A percentile compares a stretch with the other conserved stretches of the same genome.
These are phyloP conservation scores for Polyommatus iphigenia DNA, from an alignment of 2,888 invertebrate species.

Conservation along the genomic window DNA sequence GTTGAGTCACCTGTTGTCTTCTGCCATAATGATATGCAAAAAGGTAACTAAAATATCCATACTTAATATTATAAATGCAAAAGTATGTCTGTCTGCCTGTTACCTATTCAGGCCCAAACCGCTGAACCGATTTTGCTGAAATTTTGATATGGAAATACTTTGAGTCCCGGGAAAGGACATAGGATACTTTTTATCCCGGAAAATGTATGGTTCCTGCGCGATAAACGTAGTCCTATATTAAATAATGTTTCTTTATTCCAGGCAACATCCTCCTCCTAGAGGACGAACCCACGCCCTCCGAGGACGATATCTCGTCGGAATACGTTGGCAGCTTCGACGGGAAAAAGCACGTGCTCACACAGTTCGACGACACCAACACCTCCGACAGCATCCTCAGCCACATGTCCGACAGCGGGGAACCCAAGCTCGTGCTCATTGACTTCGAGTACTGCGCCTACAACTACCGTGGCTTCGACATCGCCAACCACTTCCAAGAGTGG, in stretches of 20 bases:
- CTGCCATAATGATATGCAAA: constrained; percentile 97
- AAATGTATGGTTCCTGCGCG: too few species aligned
- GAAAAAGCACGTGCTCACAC: constrained; percentile 43
- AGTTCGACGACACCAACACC: constrained; percentile 59
- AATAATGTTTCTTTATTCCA: constrained; percentile 41
- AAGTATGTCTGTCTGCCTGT: too few species aligned
- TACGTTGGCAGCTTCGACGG: constrained; percentile 50
- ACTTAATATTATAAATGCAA: too few species aligned
- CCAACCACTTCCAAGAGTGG: constrained; percentile 97
- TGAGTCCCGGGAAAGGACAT: too few species aligned
- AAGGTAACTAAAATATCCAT: constrained; percentile 81
- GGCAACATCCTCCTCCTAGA: constrained; percentile 80
- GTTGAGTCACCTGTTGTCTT: constrained; percentile 91
- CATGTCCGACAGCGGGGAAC: constrained; percentile 71
- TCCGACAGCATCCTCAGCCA: constrained; percentile 60
- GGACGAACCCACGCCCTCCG: constrained; percentile 47
- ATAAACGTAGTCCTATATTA: too few species aligned
- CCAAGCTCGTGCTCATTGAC: constrained; percentile 89
- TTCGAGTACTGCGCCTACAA: constrained; percentile 98
- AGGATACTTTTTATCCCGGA: too few species aligned
- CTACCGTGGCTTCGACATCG: constrained; percentile 92
- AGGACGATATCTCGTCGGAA: constrained; percentile 49
- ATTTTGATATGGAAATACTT: too few species aligned
- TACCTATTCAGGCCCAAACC: too few species aligned
- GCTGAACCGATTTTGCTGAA: too few species aligned